Conservation (phyloP, 2,888 invertebrate genomes). For the Hipparchia semele region DNA sequence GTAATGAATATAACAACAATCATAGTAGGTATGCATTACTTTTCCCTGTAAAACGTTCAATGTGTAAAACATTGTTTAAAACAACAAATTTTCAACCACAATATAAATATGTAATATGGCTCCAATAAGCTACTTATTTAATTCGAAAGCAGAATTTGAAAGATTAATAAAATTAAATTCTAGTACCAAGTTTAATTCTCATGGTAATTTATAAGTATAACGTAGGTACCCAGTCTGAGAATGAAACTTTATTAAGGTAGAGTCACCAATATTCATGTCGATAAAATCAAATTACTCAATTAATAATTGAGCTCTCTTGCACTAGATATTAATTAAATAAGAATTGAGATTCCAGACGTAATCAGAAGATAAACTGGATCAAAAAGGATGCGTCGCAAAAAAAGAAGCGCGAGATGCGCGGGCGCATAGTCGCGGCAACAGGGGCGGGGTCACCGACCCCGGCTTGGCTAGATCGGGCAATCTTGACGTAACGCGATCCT, state of each 20-base stretch:
- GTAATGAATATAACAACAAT: background rate
- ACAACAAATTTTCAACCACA: too few relatives aligned
- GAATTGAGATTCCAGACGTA: slow-evolving; percentile 30
- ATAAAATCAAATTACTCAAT: slow-evolving; percentile 35
- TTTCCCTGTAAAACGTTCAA: background rate
- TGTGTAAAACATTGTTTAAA: too few relatives aligned
- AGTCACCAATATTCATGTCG: background rate
- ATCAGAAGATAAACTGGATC: slow-evolving; percentile 36
- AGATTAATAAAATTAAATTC: background rate
- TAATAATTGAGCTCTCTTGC: slow-evolving; percentile 14
- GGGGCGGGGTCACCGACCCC: slow-evolving; percentile 38
- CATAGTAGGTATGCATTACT: background rate
- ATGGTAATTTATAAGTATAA: too few relatives aligned
- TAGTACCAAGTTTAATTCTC: too few relatives aligned
- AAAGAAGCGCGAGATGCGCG: slow-evolving; percentile 36
- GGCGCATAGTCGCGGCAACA: slow-evolving; percentile 32
- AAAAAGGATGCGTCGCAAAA: slow-evolving; percentile 38
- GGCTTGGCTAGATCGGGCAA: slow-evolving; percentile 37
- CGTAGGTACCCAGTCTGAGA: too few relatives aligned
- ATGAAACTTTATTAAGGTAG: too few relatives aligned
- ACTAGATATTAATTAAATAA: slow-evolving; percentile 24
- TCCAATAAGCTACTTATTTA: too few relatives aligned
- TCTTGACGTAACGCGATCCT: slow-evolving; percentile 32
- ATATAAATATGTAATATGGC: too few relatives aligned
- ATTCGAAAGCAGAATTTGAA: background rate